Evolutionary conservation across 2,113 vertebrate genomes (phyloP).

Genomic region (Stegastes partitus): DNA sequence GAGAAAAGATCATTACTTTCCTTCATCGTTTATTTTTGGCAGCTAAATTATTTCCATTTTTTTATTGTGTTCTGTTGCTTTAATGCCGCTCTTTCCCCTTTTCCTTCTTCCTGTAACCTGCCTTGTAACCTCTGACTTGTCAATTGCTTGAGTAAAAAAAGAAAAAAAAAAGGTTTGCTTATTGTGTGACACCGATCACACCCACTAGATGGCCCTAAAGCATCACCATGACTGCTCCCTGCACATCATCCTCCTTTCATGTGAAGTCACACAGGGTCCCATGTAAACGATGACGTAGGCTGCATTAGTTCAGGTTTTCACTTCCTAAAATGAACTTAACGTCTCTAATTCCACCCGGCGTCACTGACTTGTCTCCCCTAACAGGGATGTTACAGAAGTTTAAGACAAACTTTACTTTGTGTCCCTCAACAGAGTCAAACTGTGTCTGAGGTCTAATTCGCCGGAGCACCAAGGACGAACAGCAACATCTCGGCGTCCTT

Average conservation of each 20-base stretch:
- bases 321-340: not conserved
- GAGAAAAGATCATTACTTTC: too few species aligned
- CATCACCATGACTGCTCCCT: slow-evolving; percentile 3
- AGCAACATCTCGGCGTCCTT: slow-evolving; percentile 39
- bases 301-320: slow-evolving; percentile 2
- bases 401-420: slow-evolving; percentile 14
- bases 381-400: slow-evolving; percentile 13
- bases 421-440: slow-evolving; percentile 20
- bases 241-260: not conserved
- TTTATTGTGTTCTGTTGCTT: too few species aligned
- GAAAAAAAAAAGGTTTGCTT: not conserved
- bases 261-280: not conserved
- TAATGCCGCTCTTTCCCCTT: too few species aligned
- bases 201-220: slow-evolving; percentile 75
- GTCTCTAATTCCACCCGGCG: not conserved
- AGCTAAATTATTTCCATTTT: too few species aligned
- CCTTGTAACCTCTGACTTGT: not conserved
- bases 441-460: slow-evolving; percentile 33
- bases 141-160: not conserved
- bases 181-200: slow-evolving; percentile 35
- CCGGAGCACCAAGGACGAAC: slow-evolving; percentile 24
- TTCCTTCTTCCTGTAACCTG: not conserved
- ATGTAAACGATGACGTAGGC: not conserved
- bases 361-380: not conserved
- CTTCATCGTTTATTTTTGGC: too few species aligned